These are phyloP conservation scores for Eulemur rufifrons DNA, from an alignment of 2,113 vertebrate genomes.

Conservation along the genomic window DNA sequence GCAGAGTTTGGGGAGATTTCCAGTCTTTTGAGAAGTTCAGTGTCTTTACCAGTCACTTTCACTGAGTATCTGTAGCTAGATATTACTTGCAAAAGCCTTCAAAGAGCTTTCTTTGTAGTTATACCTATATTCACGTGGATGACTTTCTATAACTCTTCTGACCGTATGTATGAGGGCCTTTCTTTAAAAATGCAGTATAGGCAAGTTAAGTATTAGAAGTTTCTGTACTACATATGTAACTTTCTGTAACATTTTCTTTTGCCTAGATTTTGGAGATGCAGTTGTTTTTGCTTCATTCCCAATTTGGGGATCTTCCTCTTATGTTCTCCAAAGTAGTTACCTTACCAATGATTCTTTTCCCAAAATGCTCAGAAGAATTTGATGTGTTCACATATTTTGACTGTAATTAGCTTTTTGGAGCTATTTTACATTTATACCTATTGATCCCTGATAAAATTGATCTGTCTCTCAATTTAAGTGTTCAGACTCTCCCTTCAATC, in stretches of 20 bases:
- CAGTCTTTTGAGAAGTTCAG: background rate
- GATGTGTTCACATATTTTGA: background rate
- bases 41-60: background rate
- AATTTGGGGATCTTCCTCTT: background rate
- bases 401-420: background rate
- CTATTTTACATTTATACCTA: background rate
- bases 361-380: background rate
- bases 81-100: conserved; percentile 3
- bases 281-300: background rate
- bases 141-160: background rate
- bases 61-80: background rate
- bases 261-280: background rate
- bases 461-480: background rate
- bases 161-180: background rate
- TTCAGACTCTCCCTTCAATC: background rate
- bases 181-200: background rate
- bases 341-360: background rate
- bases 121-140: background rate
- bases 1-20: background rate
- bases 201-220: background rate
- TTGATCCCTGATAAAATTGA: background rate
- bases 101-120: conserved; percentile 10
- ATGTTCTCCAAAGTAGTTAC: background rate
- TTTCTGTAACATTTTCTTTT: background rate
- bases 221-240: background rate